Evolutionary conservation across 2,888 invertebrate genomes (phyloP), one percentile per base, ranked within the genome.

Genomic region (Creontiades dilutus): DNA sequence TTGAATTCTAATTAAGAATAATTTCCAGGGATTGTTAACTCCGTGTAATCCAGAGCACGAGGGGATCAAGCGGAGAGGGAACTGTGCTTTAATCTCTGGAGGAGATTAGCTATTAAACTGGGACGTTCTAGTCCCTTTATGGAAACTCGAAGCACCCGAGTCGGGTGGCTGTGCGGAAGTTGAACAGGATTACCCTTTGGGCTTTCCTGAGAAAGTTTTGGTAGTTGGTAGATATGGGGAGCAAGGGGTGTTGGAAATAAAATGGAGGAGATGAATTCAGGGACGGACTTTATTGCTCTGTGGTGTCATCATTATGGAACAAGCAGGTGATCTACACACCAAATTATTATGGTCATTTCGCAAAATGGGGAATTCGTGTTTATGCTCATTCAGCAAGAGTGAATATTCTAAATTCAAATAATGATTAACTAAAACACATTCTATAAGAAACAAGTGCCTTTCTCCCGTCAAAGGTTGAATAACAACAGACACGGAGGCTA

Each of bases 51-150:
- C 27, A 68, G 68, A 19, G 68, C 68, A n/a, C 19, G n/a, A 52
- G 52, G 61, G 61, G 61, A 61, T 61, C n/a, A 61, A 19, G 61
- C 3, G 9, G 68, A 12, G 68, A 12, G 3, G 13, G 68, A 68
- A 68, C 68, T 23, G 27, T 23, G 19, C 68, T 68, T 68, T 19
- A 68, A 68, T 19, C 2, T 68, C 23, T 23, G 27, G n/a, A 1
- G 11, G 23, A 61, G 61, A 61, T 68, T 23, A 7, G 23, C 23
- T 68, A 68, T 68, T 68, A 68, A 68, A 68, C 68, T 68, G 23
- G 68, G 2, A 68, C 27, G 19, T 68, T 12, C 68, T 68, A 68
- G 23, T 23, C 5, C n/a, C 0, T 23, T 68, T 68, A 23, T 11
- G 23, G 12, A 23, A 68, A 68, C 68, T 68, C 68, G 12, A 68